Base-by-base conservation (phyloP, 2,888 invertebrate genomes). In the Pteria penguin region DNA sequence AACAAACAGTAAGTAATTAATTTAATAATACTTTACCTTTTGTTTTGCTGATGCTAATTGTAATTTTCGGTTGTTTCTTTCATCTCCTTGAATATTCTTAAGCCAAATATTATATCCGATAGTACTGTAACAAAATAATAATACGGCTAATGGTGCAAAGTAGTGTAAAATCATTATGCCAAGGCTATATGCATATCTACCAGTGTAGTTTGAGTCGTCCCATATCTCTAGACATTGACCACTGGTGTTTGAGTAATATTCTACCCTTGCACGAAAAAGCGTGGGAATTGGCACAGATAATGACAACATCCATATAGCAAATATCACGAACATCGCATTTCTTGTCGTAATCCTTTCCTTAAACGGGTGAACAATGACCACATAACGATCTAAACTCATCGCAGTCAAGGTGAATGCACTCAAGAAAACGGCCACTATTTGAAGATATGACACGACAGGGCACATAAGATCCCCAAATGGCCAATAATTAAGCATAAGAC, bases 371-470 rank as follows among this genome's bases (percentile, higher is more conserved):
- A 97, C 95, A 78, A 98, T 97, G 67, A 96, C 97, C 91, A 96
- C 95, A 89, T 96, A 98, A 24, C 97, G 94, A 93, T 98, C 97
- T 71, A 97, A 94, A 83, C 97, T 97, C 90, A 98, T 97, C 52
- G 97, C 97, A 33, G 98, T 95, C 86, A 98, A 92, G 0, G 97
- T 97, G 91, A 97, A 97, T 2, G 97, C 96, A 89, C 96, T 96
- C 76, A 97, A 96, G 75, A 93, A 92, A 18, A 93, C 93, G 0
- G 91, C 86, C 26, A 91, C 90, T 1, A 89, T 93, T 91, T 96
- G 96, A 0, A 95, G 95, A 91, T 95, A 97, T 92, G 95, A 96
- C 83, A 97, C 96, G 52, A 96, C 93, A 79, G 96, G 95, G 91
- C 97, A 98, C 92, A 97, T 94, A 54, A 95, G 93, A 24, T 93